phyloP scores from a whole-genome alignment of 2,797 vertebrate genomes.

The Fistularia tabacaria region DNA sequence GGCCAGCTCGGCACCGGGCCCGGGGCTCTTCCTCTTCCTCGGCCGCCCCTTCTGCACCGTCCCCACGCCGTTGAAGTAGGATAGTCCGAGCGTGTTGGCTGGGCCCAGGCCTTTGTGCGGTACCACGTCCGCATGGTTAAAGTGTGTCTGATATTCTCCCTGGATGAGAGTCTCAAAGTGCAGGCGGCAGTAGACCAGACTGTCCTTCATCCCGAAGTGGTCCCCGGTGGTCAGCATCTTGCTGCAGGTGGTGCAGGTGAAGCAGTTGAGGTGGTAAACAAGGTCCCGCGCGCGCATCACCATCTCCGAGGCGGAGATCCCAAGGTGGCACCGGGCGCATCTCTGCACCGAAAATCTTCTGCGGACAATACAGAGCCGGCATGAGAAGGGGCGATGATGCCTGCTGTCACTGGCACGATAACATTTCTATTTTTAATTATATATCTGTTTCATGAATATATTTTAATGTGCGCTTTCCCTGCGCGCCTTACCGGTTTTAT shows the following conservation, averaged over 20 bases:
- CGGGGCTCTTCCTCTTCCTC: conserved; percentile 94
- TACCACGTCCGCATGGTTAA: conserved; percentile 90
- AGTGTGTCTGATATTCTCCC: conserved; percentile 94
- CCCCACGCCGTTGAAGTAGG: conserved; percentile 97
- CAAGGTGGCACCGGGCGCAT: conserved; percentile 95
- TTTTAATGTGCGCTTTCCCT: too few relatives aligned
- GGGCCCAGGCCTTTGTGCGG: conserved; percentile 88
- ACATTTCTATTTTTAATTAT: too few relatives aligned
- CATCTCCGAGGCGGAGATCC: conserved; percentile 99
- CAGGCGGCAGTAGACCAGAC: conserved; percentile 95
- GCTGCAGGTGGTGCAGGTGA: conserved; percentile 97
- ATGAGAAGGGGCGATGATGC: conserved; percentile 45
- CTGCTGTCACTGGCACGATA: not conserved
- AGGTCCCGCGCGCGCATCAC: conserved; percentile 97
- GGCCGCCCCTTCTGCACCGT: conserved; percentile 96
- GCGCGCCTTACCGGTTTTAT: too few relatives aligned
- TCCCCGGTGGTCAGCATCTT: conserved; percentile 98
- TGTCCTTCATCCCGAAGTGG: conserved; percentile 99
- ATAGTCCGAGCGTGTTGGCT: conserved; percentile 89
- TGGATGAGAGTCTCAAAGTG: conserved; percentile 98
- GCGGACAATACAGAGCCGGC: conserved; percentile 64
- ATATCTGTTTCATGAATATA: too few relatives aligned
- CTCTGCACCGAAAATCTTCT: conserved; percentile 99
- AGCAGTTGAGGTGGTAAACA: conserved; percentile 98
- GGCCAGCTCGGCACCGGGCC: conserved; percentile 90